These are phyloP conservation scores for Betta splendens DNA, from an alignment of 2,797 vertebrate genomes.

Conservation along the genomic window DNA sequence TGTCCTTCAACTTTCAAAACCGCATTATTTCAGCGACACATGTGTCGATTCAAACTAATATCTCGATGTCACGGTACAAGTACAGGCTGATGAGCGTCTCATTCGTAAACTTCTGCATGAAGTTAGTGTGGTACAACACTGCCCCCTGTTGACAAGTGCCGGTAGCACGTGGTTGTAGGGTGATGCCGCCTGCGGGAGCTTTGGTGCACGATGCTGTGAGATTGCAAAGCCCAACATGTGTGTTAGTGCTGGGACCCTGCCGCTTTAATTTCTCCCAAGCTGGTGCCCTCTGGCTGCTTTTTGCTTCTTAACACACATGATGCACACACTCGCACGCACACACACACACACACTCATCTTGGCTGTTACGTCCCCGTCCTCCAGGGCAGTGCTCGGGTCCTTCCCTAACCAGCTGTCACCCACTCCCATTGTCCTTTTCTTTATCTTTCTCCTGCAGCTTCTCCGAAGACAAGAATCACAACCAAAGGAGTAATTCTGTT, in stretches of 20 bases:
- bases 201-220: conserved; percentile 8
- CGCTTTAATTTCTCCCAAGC: conserved; percentile 42
- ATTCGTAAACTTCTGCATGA: background rate
- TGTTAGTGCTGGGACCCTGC: conserved; percentile 24
- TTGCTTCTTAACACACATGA: conserved; percentile 46
- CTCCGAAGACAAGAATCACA: conserved; percentile 65
- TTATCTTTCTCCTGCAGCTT: conserved; percentile 70
- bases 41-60: background rate
- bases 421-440: conserved; percentile 63
- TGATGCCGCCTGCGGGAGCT: conserved; percentile 35
- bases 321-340: background rate
- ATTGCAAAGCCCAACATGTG: conserved; percentile 29
- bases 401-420: conserved; percentile 48
- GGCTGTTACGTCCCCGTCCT: conserved; percentile 50
- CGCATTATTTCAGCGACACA: conserved; percentile 27
- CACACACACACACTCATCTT: conserved; percentile 29
- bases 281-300: conserved; percentile 47
- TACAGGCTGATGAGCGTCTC: conserved; percentile 2
- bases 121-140: conserved; percentile 50
- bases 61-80: background rate
- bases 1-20: conserved; percentile 18
- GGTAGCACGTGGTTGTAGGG: conserved; percentile 24
- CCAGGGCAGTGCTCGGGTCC: conserved; percentile 60
- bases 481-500: conserved; percentile 51
- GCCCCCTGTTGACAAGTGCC: conserved; percentile 65